Conservation (phyloP, 2,797 vertebrate species). For the Gephyroberyx darwinii region DNA sequence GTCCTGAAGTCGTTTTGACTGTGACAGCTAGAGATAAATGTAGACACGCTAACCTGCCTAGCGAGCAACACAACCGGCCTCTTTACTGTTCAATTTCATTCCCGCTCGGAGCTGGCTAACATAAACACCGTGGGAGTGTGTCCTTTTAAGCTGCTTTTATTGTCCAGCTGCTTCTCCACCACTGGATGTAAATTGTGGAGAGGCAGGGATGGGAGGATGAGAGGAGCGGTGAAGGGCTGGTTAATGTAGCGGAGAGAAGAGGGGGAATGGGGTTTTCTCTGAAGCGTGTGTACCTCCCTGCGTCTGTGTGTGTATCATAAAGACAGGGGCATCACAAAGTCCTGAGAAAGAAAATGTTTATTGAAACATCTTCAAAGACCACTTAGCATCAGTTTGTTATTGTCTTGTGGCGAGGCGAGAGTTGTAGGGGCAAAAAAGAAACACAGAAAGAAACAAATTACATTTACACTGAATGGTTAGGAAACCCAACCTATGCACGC, state of each 20-base stretch:
- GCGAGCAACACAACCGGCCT: slow-evolving; percentile 61
- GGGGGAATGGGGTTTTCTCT: slow-evolving; percentile 52
- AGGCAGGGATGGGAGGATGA: slow-evolving; percentile 51
- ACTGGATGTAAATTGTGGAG: slow-evolving; percentile 74
- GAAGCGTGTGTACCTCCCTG: slow-evolving; percentile 37
- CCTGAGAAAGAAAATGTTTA: slow-evolving; percentile 67
- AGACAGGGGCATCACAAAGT: slow-evolving; percentile 48
- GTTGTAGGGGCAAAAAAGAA: slow-evolving; percentile 43
- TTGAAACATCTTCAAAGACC: slow-evolving; percentile 69
- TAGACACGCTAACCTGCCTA: slow-evolving; percentile 61
- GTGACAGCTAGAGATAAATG: slow-evolving; percentile 75
- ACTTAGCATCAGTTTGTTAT: slow-evolving; percentile 67
- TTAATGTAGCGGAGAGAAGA: slow-evolving; percentile 67
- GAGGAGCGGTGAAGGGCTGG: slow-evolving; percentile 54
- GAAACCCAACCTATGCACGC: slow-evolving; percentile 48
- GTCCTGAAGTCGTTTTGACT: slow-evolving; percentile 55
- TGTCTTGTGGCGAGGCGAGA: slow-evolving; percentile 52
- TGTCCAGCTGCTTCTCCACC: slow-evolving; percentile 79
- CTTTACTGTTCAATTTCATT: slow-evolving; percentile 73
- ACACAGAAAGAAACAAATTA: slow-evolving; percentile 37
- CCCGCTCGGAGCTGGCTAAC: slow-evolving; percentile 63
- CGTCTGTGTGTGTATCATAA: slow-evolving; percentile 35
- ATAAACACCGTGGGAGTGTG: slow-evolving; percentile 78
- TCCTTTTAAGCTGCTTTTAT: slow-evolving; percentile 84
- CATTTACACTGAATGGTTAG: slow-evolving; percentile 42